Evolutionary conservation across 1,140 invertebrate genomes (phyloP).

Genomic region (Dinoponera quadriceps): DNA sequence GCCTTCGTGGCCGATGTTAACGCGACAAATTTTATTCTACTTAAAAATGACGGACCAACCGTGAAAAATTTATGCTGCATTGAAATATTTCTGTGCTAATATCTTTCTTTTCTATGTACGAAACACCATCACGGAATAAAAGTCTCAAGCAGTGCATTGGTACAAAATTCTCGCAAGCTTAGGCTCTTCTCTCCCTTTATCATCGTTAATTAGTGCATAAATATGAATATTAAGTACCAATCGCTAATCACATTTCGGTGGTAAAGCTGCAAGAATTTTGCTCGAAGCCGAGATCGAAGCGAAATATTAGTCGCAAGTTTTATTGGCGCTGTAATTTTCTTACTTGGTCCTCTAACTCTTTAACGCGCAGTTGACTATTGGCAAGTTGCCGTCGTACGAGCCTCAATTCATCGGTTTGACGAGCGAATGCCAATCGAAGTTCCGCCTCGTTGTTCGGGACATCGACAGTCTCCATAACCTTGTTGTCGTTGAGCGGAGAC

Average conservation of each 20-base stretch:
- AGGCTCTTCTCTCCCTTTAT: constrained; percentile 26
- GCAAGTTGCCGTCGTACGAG: constrained; percentile 91
- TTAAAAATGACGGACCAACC: constrained; percentile 6
- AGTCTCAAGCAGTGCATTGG: constrained; percentile 22
- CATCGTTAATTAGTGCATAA: constrained; percentile 20
- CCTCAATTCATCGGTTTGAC: constrained; percentile 92
- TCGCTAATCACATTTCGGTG: constrained; percentile 51
- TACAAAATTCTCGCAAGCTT: constrained; percentile 48
- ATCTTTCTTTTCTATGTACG: constrained; percentile 1
- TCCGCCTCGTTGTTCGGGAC: constrained; percentile 85
- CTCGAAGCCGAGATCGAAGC: constrained; percentile 36
- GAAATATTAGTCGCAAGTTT: constrained; percentile 20
- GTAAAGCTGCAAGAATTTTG: constrained; percentile 64
- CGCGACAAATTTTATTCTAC: constrained; percentile 31
- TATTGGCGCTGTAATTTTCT: constrained; percentile 86
- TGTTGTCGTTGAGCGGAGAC: constrained; percentile 80
- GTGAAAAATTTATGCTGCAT: not conserved
- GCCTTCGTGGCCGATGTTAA: constrained; percentile 29
- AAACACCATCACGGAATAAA: constrained; percentile 18
- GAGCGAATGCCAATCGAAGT: constrained; percentile 90
- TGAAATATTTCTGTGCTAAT: constrained; percentile 18
- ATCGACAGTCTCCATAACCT: constrained; percentile 79
- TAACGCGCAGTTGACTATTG: constrained; percentile 91
- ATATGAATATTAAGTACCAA: constrained; percentile 58
- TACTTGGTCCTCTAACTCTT: constrained; percentile 92